Evolutionary conservation across 2,888 invertebrate genomes (phyloP), one percentile per base, ranked within the genome.

Genomic region (Phaedon cochleariae): DNA sequence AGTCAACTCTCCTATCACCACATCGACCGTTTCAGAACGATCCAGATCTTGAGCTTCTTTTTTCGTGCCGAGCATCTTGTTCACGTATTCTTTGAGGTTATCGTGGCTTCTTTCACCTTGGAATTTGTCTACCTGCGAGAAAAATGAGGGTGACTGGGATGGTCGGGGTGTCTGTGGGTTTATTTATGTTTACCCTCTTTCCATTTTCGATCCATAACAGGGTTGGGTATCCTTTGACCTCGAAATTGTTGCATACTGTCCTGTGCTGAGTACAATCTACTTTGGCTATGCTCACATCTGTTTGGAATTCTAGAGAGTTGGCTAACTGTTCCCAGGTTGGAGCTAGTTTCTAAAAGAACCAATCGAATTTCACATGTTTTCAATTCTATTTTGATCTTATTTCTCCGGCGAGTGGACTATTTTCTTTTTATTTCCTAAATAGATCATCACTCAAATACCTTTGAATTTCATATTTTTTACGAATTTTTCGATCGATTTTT

Each of bases 181-280:
- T 3, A 5, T 26, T 3, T 26, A 26, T 26, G 26, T 7, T 7
- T 26, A 91, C 91, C 85, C 92, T 92, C 82, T 93, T 90, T 15
- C 96, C 96, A 83, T 95, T 90, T 79, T 91, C 90, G 73, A 96
- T 91, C 94, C 95, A 96, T 48, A 95, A 82, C 4, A 97, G 83
- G 1, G 94, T 93, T 0, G 97, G 97, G 81, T 94, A 96, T 41
- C 95, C 94, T 80, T 92, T 92, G 34, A 97, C 90, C 70, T 93
- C 92, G 79, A 92, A 92, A 73, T 90, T 89, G 66, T 88, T 88
- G 81, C 97, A 97, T 1, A 93, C 87, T 37, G 88, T 85, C 60
- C 90, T 88, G 80, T 90, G 88, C 69, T 90, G 88, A 21, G 94
- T 92, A 77, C 97, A 97, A 81, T 97, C 96, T 26, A 97, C 87